phyloP scores from a whole-genome alignment of 2,888 invertebrate genomes.

The Ephialtes manifestator region DNA sequence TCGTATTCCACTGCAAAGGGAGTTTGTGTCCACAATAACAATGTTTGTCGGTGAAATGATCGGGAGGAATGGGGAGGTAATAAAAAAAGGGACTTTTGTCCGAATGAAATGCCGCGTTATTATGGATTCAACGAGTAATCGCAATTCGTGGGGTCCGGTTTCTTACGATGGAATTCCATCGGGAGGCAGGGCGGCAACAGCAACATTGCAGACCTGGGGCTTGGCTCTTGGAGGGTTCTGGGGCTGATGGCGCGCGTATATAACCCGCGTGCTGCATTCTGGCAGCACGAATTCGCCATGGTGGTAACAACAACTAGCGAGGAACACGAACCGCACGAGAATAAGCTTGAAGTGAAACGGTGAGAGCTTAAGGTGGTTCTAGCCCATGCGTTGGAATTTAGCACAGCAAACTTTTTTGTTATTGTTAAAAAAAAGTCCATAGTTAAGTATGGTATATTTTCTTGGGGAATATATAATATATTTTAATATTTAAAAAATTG shows the following conservation, averaged over 20 bases:
- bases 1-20: conserved; percentile 24
- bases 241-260: conserved; percentile 18
- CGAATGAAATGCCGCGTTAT: conserved; percentile 62
- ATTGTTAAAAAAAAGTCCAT: not conserved
- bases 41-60: conserved; percentile 55
- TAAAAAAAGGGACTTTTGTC: conserved; percentile 3
- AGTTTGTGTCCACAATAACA: conserved; percentile 25
- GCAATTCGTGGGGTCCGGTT: conserved; percentile 64
- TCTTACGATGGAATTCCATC: conserved; percentile 62
- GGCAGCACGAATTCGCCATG: conserved; percentile 34
- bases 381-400: not conserved
- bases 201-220: conserved; percentile 5
- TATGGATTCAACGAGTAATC: conserved; percentile 66
- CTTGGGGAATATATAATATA: not conserved
- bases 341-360: conserved; percentile 33
- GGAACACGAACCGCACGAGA: conserved; percentile 32
- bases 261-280: conserved; percentile 30
- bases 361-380: conserved; percentile 12
- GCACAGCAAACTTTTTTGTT: not conserved
- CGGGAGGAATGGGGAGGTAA: not conserved
- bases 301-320: conserved; percentile 39
- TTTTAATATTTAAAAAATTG: no score
- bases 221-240: not conserved
- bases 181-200: conserved; percentile 49
- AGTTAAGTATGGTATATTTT: not conserved